Evolutionary conservation across 2,113 vertebrate species (phyloP).

Genomic region (Sphyrna mokarran): DNA sequence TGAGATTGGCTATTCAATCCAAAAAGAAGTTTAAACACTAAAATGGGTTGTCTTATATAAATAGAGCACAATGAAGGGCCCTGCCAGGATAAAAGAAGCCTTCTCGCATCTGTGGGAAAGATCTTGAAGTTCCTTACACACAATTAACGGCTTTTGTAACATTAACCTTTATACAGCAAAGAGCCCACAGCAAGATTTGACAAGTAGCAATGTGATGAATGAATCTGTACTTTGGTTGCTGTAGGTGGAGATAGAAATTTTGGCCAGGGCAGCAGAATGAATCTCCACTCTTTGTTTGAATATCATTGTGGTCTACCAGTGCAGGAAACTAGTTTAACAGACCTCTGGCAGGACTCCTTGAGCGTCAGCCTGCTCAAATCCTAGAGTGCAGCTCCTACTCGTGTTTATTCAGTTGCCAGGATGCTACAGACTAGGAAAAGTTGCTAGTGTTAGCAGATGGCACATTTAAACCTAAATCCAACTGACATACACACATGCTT

Average conservation of each 20-base stretch:
- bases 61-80: not conserved
- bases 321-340: not conserved
- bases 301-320: not conserved
- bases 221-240: not conserved
- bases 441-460: not conserved
- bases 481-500: not conserved
- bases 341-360: not conserved
- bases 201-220: not conserved
- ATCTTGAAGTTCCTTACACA: not conserved
- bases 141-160: not conserved
- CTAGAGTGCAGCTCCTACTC: not conserved
- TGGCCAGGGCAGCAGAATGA: not conserved
- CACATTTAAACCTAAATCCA: not conserved
- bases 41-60: not conserved
- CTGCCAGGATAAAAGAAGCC: not conserved
- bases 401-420: too few species aligned
- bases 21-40: not conserved
- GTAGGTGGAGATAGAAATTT: not conserved
- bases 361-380: not conserved
- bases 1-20: not conserved
- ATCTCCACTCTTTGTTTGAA: not conserved
- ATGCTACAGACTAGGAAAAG: not conserved
- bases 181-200: not conserved
- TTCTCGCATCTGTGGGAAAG: not conserved
- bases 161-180: not conserved